Evolutionary conservation across 1,140 invertebrate genomes (phyloP), one percentile per base, ranked within the genome.

Genomic region (Tachypleus tridentatus): DNA sequence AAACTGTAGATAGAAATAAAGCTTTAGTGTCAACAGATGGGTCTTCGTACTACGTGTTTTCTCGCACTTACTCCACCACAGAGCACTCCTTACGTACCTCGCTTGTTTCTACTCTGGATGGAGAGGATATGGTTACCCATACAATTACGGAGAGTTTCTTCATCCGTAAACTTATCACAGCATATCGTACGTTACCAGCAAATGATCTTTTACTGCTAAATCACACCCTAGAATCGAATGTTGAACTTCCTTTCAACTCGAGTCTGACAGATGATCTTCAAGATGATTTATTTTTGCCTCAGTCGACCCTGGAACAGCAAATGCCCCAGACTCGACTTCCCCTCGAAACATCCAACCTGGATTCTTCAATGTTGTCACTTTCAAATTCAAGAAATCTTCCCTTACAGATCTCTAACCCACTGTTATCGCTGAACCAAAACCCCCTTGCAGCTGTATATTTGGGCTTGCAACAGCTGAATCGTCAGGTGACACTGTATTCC

Each of bases 141-240:
- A 73, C 72, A 29, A 65, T 73, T 7, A 73, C 72, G 3, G 72
- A 73, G 60, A 71, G 68, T 50, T 73, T 72, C 59, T 65, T 73
- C 50, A 73, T 73, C 49, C 64, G 71, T 49, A 73, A 73, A 68
- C 57, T 73, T 29, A 70, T 73, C 29, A 73, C 72, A 8, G 72
- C 72, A 10, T 73, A 70, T 61, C 64, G 69, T 52, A 73, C 72
- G 60, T 51, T 73, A 51, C 72, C 72, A 8, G 47, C 62, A 5
- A 71, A 71, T 60, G 69, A 73, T 64, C 49, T 67, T 11, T 11
- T 61, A 4, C 49, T 67, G 6, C 53, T 67, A n/a, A 57, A 65
- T 6, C 80, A 78, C 47, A 76, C 74, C 4, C 76, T 81, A 61
- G 29, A 29, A 29, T 29, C 29, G 29, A 29, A 29, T 29, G 29